Conservation (phyloP, 1,140 invertebrate species). For the Trinorchestia longiramus region DNA sequence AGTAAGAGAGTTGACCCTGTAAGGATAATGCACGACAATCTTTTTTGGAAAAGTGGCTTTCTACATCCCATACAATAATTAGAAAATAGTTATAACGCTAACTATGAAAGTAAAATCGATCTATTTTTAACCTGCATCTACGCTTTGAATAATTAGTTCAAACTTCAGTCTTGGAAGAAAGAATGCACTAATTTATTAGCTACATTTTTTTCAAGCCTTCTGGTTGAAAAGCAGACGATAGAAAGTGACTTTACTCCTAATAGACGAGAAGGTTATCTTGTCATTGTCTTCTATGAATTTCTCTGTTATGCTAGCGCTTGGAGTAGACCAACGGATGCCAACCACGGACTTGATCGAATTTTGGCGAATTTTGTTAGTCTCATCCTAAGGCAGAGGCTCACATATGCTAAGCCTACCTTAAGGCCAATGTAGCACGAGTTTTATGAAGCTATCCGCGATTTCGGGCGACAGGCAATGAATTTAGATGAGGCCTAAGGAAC, state of each 20-base stretch:
- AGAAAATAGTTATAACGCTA: not conserved
- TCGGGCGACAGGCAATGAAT: constrained; percentile 33
- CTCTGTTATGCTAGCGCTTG: not conserved
- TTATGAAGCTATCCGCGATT: constrained; percentile 36
- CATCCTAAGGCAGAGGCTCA: not conserved
- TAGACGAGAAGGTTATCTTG: not conserved
- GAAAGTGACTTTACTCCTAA: not conserved
- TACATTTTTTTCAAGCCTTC: not conserved
- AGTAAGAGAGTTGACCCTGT: no score
- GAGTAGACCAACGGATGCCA: not conserved
- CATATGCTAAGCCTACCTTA: constrained; percentile 8
- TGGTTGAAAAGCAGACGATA: not conserved
- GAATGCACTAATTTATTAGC: not conserved
- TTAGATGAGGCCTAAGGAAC: constrained; percentile 38
- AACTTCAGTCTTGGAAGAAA: not conserved
- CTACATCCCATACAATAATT: not conserved
- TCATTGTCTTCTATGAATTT: not conserved
- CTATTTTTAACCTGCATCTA: not conserved
- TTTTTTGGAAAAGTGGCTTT: not conserved
- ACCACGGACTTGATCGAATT: not conserved
- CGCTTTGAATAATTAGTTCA: not conserved
- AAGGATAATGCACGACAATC: not conserved
- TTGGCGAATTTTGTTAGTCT: not conserved
- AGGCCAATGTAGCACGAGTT: constrained; percentile 22
- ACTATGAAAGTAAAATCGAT: not conserved